Evolutionary conservation across 2,797 vertebrate species (phyloP).

Genomic region (Cossypha caffra): DNA sequence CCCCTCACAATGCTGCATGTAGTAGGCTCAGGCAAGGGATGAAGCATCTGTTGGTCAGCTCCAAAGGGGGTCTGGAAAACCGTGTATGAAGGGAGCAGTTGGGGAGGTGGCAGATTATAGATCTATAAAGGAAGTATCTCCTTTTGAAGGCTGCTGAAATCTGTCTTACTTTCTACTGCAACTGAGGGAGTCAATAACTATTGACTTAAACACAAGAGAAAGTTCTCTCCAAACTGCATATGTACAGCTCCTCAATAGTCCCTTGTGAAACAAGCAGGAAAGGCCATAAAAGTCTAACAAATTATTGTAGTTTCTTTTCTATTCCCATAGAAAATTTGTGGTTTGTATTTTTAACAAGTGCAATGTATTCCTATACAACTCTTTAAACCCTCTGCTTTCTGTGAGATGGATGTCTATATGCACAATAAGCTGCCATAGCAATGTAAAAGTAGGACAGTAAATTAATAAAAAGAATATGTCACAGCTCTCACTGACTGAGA

Average conservation of each 20-base stretch:
- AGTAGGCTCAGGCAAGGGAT: neutral
- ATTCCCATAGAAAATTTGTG: neutral
- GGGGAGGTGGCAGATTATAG: neutral
- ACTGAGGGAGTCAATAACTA: neutral
- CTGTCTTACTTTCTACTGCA: neutral
- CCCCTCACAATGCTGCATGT: accelerated
- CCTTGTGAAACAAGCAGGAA: neutral
- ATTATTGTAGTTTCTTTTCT: neutral
- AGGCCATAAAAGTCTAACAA: neutral
- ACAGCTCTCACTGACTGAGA: slow-evolving; percentile 9
- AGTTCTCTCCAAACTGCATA: neutral
- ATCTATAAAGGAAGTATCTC: neutral
- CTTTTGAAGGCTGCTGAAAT: neutral
- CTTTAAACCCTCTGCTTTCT: neutral
- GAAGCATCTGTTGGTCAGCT: neutral
- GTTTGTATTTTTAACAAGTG: neutral
- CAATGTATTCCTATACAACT: neutral
- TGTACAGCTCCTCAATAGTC: neutral
- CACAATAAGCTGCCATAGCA: neutral
- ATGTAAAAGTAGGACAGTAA: slow-evolving; percentile 24
- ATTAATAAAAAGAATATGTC: slow-evolving; percentile 31
- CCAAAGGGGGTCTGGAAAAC: neutral
- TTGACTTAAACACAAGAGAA: neutral
- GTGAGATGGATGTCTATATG: neutral
- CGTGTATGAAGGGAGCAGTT: neutral